Evolutionary conservation across 2,113 vertebrate species (phyloP).

Genomic region (Otus sunia): DNA sequence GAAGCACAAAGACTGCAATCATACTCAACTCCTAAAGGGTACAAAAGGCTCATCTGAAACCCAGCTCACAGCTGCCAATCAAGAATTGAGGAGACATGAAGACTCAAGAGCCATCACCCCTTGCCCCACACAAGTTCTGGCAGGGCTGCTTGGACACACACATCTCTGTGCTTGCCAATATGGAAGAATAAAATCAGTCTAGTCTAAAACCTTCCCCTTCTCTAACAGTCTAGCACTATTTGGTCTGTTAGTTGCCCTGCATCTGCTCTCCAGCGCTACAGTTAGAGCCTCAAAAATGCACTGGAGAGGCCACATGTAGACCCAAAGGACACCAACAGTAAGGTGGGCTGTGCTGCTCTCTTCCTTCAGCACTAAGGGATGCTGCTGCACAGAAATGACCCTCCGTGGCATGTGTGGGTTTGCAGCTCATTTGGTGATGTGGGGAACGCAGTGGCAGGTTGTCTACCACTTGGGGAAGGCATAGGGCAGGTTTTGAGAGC

Average conservation of each 20-base stretch:
- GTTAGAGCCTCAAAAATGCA: not conserved
- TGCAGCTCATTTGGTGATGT: not conserved
- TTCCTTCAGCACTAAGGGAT: not conserved
- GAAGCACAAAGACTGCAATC: not conserved
- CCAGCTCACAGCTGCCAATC: not conserved
- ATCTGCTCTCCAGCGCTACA: not conserved
- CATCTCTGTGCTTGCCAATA: not conserved
- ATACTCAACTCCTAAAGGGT: not conserved
- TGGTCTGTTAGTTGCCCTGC: not conserved
- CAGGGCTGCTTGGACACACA: not conserved
- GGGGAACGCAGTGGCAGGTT: not conserved
- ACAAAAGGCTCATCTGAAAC: not conserved
- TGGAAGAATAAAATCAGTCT: not conserved
- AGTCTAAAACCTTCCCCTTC: not conserved
- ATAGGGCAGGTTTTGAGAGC: not conserved
- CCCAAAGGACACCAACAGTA: not conserved
- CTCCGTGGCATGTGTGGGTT: not conserved
- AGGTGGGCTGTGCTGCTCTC: not conserved
- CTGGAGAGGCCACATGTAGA: not conserved
- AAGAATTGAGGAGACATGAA: not conserved
- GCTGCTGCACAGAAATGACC: not conserved
- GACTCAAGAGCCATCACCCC: not conserved
- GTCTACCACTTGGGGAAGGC: not conserved
- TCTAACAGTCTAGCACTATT: not conserved
- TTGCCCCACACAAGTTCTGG: not conserved